Conservation (phyloP, 2,888 invertebrate genomes). For the Slavum lentiscoides region DNA sequence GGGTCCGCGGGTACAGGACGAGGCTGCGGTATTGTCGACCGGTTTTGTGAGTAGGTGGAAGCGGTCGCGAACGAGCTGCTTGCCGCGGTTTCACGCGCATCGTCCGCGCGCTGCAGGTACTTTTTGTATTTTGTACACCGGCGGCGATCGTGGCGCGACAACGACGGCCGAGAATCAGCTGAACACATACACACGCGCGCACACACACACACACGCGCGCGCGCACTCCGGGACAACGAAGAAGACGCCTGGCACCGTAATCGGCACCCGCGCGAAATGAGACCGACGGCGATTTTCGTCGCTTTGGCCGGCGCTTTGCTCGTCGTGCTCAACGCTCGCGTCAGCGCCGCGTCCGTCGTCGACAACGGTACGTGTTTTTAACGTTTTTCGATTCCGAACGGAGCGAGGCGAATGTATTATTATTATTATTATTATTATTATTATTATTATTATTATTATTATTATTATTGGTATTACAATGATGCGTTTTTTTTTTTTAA, state of each 20-base stretch:
- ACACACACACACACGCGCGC: too few species aligned
- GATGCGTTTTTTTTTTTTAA: too few species aligned
- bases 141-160: constrained; percentile 22
- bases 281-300: constrained; percentile 28
- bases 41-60: constrained; percentile 39
- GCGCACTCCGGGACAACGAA: constrained; percentile 1
- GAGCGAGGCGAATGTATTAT: too few species aligned
- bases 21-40: constrained; percentile 5
- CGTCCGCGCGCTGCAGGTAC: neutral
- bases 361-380: constrained; percentile 30
- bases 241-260: too few species aligned
- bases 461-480: too few species aligned
- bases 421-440: too few species aligned
- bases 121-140: neutral
- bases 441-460: too few species aligned
- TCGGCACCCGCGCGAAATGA: constrained; percentile 21
- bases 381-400: too few species aligned
- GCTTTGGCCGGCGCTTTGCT: constrained; percentile 31
- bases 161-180: too few species aligned
- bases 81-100: constrained; percentile 11
- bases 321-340: neutral
- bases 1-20: neutral
- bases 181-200: too few species aligned
- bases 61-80: neutral
- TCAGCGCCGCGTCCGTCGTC: constrained; percentile 30